Evolutionary conservation across 2,113 vertebrate genomes (phyloP).

Genomic region (Nansenia antarctica): DNA sequence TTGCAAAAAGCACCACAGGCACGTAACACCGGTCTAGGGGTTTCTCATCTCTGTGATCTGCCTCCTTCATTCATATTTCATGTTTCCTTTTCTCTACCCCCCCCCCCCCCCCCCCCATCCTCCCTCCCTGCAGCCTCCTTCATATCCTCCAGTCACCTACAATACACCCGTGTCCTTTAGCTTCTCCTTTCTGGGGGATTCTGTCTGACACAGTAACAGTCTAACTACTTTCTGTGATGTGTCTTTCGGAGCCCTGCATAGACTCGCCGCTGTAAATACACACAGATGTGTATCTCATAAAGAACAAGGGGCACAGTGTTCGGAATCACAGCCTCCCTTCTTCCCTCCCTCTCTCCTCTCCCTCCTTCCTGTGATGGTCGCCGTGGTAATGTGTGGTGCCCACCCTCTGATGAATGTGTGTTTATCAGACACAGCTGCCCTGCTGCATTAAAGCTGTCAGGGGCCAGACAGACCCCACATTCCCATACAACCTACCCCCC

Average conservation of each 20-base stretch:
- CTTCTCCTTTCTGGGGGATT: not conserved
- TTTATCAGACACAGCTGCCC: slow-evolving; percentile 58
- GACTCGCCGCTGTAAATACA: not conserved
- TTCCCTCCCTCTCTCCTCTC: not conserved
- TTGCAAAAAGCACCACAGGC: not conserved
- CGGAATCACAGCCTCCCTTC: not conserved
- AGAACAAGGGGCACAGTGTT: not conserved
- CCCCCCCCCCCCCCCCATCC: not conserved
- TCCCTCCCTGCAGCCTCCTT: not conserved
- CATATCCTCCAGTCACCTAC: not conserved
- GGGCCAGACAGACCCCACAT: slow-evolving; percentile 22
- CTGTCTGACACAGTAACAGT: not conserved
- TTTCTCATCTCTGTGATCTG: not conserved
- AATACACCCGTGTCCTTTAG: not conserved
- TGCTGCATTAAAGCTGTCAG: slow-evolving; percentile 52
- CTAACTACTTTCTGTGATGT: not conserved
- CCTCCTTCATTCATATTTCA: not conserved
- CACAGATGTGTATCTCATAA: not conserved
- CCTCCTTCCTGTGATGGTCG: slow-evolving; percentile 1
- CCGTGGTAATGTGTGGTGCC: slow-evolving; percentile 8
- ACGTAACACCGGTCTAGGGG: not conserved
- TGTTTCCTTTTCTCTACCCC: not conserved
- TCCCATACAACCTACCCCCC: not conserved
- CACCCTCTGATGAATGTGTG: slow-evolving; percentile 65
- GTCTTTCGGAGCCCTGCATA: not conserved